Conservation (phyloP, 2,888 invertebrate species). For the Rhagophthalmus giganteus region DNA sequence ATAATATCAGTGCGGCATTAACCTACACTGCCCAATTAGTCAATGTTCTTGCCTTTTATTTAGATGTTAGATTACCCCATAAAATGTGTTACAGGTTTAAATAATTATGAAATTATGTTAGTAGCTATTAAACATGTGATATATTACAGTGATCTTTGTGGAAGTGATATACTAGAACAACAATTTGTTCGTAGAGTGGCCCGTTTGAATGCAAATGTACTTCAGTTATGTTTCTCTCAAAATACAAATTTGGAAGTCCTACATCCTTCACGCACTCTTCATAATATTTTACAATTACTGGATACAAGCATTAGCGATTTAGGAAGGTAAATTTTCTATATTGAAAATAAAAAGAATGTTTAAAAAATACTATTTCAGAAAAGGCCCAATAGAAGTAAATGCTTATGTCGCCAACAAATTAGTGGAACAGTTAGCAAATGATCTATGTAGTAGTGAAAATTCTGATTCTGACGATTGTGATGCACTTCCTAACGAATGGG, state of each 20-base stretch:
- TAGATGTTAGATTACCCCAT: constrained; percentile 80
- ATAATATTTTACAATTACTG: constrained; percentile 72
- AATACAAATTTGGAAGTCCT: constrained; percentile 67
- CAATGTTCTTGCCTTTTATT: constrained; percentile 77
- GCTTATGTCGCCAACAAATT: constrained; percentile 61
- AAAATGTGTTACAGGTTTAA: constrained; percentile 67
- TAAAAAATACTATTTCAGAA: constrained; percentile 48
- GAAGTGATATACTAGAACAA: constrained; percentile 68
- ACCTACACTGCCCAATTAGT: constrained; percentile 85
- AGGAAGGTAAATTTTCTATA: constrained; percentile 64
- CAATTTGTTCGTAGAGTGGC: constrained; percentile 76
- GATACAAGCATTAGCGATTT: constrained; percentile 68
- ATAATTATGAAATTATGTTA: no score
- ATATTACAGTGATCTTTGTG: constrained; percentile 81
- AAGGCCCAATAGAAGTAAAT: constrained; percentile 66
- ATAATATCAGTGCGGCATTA: constrained; percentile 78
- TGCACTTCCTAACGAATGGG: constrained; percentile 78
- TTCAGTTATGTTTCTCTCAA: constrained; percentile 78
- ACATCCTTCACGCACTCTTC: constrained; percentile 70
- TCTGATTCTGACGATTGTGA: constrained; percentile 74
- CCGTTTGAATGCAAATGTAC: constrained; percentile 76
- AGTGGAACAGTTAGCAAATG: constrained; percentile 65
- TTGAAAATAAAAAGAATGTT: not conserved
- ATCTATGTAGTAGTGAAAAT: constrained; percentile 64
- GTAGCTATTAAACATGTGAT: no score